A percentile compares a stretch with the other conserved stretches of the same genome.
Evolutionary conservation across 2,797 vertebrate species (phyloP).

Genomic region (Zonotrichia albicollis): DNA sequence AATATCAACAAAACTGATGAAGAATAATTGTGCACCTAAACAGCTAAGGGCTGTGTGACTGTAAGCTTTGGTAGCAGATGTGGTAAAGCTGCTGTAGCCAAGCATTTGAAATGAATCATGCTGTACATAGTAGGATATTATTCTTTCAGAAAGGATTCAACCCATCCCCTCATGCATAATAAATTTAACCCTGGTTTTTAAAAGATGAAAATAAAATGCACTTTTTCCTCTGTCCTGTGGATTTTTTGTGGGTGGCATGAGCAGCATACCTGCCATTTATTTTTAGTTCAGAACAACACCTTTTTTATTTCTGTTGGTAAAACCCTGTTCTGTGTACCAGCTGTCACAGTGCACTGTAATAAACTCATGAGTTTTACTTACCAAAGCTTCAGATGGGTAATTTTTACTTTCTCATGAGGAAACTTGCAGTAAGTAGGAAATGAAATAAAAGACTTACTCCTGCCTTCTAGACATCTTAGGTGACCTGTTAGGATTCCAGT

Average conservation of each 20-base stretch:
- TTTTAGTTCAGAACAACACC: neutral
- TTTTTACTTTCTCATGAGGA: neutral
- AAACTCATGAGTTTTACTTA: neutral
- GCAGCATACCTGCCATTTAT: neutral
- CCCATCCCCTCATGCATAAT: neutral
- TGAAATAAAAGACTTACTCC: neutral
- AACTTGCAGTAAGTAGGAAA: neutral
- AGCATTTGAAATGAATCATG: neutral
- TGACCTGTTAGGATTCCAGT: neutral
- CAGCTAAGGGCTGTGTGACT: neutral
- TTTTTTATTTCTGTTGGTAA: neutral
- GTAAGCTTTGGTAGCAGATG: neutral
- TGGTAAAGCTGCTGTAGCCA: neutral
- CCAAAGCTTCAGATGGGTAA: neutral
- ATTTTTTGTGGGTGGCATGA: neutral
- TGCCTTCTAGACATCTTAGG: neutral
- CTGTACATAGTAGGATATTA: neutral
- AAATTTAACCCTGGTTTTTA: neutral
- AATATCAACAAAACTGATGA: neutral
- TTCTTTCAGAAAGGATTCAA: neutral
- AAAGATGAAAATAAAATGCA: neutral
- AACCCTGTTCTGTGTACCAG: neutral
- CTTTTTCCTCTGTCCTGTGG: neutral
- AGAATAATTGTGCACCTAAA: neutral
- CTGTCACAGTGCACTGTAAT: neutral